phyloP scores from a whole-genome alignment of 92 coral and sea anemone genomes.

The Pocillopora grandis region DNA sequence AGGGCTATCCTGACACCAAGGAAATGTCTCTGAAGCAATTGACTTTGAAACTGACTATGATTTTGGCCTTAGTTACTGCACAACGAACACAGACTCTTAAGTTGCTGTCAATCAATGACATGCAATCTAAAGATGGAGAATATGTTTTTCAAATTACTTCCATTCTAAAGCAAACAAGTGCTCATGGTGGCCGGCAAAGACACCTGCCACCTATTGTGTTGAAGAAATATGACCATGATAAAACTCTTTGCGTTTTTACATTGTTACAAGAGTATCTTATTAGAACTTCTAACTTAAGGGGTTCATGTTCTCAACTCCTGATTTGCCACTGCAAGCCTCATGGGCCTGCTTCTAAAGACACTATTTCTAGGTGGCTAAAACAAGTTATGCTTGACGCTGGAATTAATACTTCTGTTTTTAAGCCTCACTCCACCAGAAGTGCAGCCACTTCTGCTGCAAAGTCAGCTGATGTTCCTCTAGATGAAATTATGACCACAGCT shows the following conservation, averaged over 20 bases:
- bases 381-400: too few relatives aligned
- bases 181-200: conserved; percentile 42
- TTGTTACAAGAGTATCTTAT: conserved; percentile 47
- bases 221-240: conserved; percentile 23
- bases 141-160: conserved; percentile 34
- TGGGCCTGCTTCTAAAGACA: conserved; percentile 66
- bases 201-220: conserved; percentile 56
- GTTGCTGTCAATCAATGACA: conserved; percentile 32
- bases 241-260: conserved; percentile 42
- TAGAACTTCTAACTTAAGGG: conserved; percentile 50
- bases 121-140: conserved; percentile 31
- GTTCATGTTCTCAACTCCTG: conserved; percentile 47
- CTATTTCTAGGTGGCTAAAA: too few relatives aligned
- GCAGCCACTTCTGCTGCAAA: conserved; percentile 67
- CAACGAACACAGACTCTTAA: conserved; percentile 59
- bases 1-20: conserved; percentile 23
- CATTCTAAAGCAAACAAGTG: conserved; percentile 31
- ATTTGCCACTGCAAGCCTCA: conserved; percentile 61
- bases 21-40: conserved; percentile 33
- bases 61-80: conserved; percentile 50
- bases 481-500: conserved; percentile 66
- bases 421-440: too few relatives aligned
- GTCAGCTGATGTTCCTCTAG: conserved; percentile 51
- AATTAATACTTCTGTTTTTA: too few relatives aligned
- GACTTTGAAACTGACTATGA: too few relatives aligned